These are phyloP conservation scores for Erebia epiphron DNA, from an alignment of 2,888 invertebrate genomes.

Conservation along the genomic window DNA sequence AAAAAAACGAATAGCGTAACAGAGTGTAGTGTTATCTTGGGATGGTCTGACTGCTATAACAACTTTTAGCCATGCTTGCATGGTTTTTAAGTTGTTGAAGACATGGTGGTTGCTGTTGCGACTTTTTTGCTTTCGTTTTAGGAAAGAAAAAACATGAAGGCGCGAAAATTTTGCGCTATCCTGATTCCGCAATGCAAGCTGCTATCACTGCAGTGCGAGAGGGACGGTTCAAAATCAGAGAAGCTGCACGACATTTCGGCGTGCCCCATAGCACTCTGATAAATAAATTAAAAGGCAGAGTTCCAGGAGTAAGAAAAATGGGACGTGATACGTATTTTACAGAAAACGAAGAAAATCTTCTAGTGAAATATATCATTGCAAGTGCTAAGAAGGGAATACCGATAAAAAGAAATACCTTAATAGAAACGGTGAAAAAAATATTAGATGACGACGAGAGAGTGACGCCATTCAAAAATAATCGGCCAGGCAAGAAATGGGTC, in stretches of 20 bases:
- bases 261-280: constrained; percentile 15
- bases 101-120: not conserved
- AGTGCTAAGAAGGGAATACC: constrained; percentile 1
- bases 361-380: constrained; percentile 7
- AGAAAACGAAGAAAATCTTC: not conserved
- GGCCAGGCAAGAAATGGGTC: not conserved
- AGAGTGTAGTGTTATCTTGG: constrained; percentile 1
- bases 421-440: constrained; percentile 7
- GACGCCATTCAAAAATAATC: not conserved
- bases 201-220: constrained; percentile 15
- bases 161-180: constrained; percentile 1
- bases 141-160: constrained; percentile 1
- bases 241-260: constrained; percentile 15
- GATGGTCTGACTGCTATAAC: constrained; percentile 1
- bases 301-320: constrained; percentile 8
- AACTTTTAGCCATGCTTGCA: constrained; percentile 1
- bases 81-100: constrained; percentile 1
- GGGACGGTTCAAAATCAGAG: constrained; percentile 13
- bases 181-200: constrained; percentile 2
- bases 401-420: constrained; percentile 6
- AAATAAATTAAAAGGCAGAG: constrained; percentile 18
- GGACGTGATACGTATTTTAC: constrained; percentile 3
- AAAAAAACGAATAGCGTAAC: constrained; percentile 6
- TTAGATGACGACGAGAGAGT: constrained; percentile 8
- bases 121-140: not conserved